A percentile compares a stretch with the other conserved stretches of the same genome.
These are phyloP conservation scores for Bombus picipes DNA, from an alignment of 1,140 invertebrate genomes.

Conservation along the genomic window DNA sequence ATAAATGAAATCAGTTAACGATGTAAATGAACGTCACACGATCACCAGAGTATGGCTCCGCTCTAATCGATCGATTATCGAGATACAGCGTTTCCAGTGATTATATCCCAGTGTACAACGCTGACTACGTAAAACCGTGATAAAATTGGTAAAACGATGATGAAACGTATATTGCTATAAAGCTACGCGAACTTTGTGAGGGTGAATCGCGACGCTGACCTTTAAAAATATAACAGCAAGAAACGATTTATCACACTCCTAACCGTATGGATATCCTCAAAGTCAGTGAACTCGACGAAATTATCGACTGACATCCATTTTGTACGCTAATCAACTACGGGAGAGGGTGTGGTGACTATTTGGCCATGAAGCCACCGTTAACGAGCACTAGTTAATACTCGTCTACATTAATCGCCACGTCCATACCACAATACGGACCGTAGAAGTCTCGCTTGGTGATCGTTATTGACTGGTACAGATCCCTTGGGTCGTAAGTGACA, in stretches of 20 bases:
- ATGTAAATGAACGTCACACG: no score
- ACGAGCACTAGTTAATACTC: constrained; percentile 59
- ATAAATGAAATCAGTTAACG: no score
- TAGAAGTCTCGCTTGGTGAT: constrained; percentile 62
- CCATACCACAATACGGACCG: constrained; percentile 34
- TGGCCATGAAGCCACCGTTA: constrained; percentile 21
- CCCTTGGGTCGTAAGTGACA: constrained; percentile 70
- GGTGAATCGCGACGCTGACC: no score
- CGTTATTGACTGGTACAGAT: constrained; percentile 69
- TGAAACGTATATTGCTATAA: no score
- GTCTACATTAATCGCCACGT: constrained; percentile 57
- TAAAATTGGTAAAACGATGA: no score
- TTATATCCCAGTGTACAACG: no score
- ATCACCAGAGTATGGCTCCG: no score
- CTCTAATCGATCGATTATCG: no score
- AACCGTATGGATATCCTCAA: background rate
- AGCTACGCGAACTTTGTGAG: no score
- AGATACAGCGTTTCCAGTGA: no score
- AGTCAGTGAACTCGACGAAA: background rate
- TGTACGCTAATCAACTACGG: constrained; percentile 1
- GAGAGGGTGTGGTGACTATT: constrained; percentile 32
- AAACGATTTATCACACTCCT: background rate
- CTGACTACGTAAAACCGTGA: no score
- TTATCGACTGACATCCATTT: constrained; percentile 2
- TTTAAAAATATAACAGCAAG: no score